Evolutionary conservation across 2,113 vertebrate species (phyloP), one percentile per base, ranked within the genome.

Genomic region (Rousettus leschenaultii): DNA sequence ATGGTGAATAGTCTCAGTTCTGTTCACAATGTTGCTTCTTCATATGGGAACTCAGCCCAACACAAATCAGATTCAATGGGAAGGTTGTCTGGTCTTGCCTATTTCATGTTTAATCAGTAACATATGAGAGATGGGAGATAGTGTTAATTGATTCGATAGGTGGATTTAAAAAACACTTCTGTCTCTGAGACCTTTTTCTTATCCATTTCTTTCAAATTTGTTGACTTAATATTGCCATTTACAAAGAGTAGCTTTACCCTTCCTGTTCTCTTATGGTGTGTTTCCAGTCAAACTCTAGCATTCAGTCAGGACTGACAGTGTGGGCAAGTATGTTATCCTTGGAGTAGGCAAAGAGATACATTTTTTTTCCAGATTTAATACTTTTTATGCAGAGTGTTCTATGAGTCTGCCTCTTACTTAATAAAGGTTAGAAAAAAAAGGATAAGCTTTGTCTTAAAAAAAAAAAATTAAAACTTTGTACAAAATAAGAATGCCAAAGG

Each of bases 61-160:
- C 13, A 24, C 57, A 83, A 35, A 55, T 94, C 71, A 87, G 38
- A 43, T 70, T 85, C 9, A 38, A 3, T 22, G 65, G 83, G 53
- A 86, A 77, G 16, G 3, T 48, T 95, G 65, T 93, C 89, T 95
- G 59, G 48, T 66, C 89, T 75, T 88, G 89, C 85, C 40, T 51
- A 16, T 75, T 94, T 93, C 53, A 33, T 89, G 86, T 89, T 96
- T 73, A 68, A 43, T 78, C 48, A 45, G 89, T 79, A 70, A 40
- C 53, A 65, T 59, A 28, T 4, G 73, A 84, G 53, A 91, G 48
- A 75, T 28, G 38, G 38, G 59, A 68, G 48, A 15, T 70, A 53
- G 70, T 82, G 18, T 79, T 38, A 28, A 35, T 73, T 74, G 55
- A 73, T 51, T 45, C 77, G 48, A 48, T 66, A 45, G 48, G 33